Conservation (phyloP, 2,888 invertebrate genomes). For the Eueremaeus valkanovi region DNA sequence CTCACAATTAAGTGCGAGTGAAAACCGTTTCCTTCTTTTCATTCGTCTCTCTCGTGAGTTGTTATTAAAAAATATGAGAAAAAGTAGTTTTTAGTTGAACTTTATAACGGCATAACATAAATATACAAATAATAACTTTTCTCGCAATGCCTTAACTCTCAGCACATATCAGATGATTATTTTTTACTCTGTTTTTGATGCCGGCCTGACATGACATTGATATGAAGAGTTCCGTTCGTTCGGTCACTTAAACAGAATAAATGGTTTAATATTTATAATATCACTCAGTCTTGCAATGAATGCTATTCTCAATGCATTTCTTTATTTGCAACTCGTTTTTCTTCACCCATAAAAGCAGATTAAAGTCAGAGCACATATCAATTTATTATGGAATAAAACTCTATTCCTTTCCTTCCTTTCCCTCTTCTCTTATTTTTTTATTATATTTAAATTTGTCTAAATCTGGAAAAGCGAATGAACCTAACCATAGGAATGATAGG, state of each 20-base stretch:
- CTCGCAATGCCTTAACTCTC: not conserved
- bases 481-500: not conserved
- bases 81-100: conserved; percentile 5
- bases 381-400: not conserved
- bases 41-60: not conserved
- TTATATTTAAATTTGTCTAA: not conserved
- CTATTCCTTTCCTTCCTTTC: not conserved
- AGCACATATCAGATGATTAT: not conserved
- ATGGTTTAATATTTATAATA: not conserved
- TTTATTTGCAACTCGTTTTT: not conserved
- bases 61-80: conserved; percentile 19
- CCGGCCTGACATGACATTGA: not conserved
- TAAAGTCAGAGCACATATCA: conserved; percentile 7
- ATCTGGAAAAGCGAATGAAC: not conserved
- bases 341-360: conserved; percentile 13
- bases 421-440: not conserved
- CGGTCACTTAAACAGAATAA: conserved; percentile 23
- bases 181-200: not conserved
- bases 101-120: not conserved
- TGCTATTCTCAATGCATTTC: not conserved
- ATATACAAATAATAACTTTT: conserved; percentile 4
- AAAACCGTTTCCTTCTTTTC: not conserved
- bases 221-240: not conserved
- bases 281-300: not conserved
- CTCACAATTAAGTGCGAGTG: conserved; percentile 8